phyloP scores from a whole-genome alignment of 2,888 invertebrate genomes.

The Horisme vitalbata region DNA sequence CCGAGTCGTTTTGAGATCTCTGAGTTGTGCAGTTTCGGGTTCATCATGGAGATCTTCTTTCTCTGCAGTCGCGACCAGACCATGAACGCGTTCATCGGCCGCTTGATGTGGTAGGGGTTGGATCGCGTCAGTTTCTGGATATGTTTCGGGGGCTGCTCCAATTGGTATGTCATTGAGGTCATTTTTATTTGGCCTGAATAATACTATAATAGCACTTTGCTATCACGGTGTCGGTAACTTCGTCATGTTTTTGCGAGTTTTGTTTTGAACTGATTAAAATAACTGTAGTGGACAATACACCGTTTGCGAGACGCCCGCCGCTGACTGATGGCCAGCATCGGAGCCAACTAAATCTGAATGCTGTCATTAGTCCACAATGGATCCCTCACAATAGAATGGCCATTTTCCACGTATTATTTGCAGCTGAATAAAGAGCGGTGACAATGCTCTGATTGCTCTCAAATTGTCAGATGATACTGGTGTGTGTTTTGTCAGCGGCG shows the following conservation, averaged over 20 bases:
- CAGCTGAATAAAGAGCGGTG: conserved; percentile 81
- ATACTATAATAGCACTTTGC: conserved; percentile 1
- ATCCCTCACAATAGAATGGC: conserved; percentile 71
- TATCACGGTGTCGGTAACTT: not conserved
- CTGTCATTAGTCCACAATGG: conserved; percentile 79
- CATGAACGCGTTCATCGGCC: conserved; percentile 99
- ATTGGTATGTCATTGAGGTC: conserved; percentile 58
- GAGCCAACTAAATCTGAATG: conserved; percentile 67
- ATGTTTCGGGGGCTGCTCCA: conserved; percentile 55
- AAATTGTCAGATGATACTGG: conserved; percentile 82
- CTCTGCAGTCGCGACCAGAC: conserved; percentile 97
- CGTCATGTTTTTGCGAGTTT: conserved; percentile 11
- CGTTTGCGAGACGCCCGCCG: conserved; percentile 53
- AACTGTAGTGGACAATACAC: conserved; percentile 24
- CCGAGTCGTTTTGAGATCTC: conserved; percentile 93
- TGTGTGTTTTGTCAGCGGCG: conserved; percentile 69
- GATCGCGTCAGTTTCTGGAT: conserved; percentile 70
- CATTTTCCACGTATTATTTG: conserved; percentile 82
- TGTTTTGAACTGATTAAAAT: conserved; percentile 5
- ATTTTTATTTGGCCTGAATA: not conserved
- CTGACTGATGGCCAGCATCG: conserved; percentile 68
- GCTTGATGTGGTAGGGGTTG: conserved; percentile 90
- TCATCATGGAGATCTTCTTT: conserved; percentile 91
- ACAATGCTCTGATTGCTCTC: conserved; percentile 82
- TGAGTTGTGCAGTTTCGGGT: conserved; percentile 90